Conservation (phyloP, 2,113 vertebrate species). For the Colossoma macropomum region DNA sequence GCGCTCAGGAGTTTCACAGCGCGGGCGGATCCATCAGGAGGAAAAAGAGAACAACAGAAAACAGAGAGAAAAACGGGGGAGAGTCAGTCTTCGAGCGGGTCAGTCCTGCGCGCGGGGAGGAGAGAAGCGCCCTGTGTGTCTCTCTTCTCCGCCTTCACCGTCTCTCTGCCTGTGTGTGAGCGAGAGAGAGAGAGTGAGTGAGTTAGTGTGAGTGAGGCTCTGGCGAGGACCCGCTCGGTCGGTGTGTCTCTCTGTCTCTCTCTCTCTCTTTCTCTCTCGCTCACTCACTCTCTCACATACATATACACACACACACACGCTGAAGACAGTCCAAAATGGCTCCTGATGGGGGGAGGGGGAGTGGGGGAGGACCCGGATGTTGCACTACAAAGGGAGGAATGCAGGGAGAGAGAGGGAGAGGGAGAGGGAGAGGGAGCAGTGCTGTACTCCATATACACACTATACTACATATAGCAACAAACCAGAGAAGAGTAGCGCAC, state of each 20-base stretch:
- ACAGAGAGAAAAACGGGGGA: not conserved
- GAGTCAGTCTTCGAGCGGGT: not conserved
- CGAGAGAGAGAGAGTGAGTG: not conserved
- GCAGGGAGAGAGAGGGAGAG: slow-evolving; percentile 48
- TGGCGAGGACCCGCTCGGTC: too few species aligned
- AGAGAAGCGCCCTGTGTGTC: not conserved
- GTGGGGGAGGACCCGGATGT: slow-evolving; percentile 84
- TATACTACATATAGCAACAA: too few species aligned
- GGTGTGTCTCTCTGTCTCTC: too few species aligned
- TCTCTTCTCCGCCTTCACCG: not conserved
- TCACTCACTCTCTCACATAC: not conserved
- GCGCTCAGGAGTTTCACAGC: slow-evolving; percentile 41
- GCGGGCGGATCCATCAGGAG: slow-evolving; percentile 49
- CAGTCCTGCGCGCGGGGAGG: not conserved
- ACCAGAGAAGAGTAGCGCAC: too few species aligned
- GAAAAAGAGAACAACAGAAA: not conserved
- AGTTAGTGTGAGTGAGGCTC: not conserved
- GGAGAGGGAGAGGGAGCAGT: not conserved
- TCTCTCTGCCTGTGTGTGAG: not conserved
- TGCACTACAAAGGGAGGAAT: slow-evolving; percentile 79
- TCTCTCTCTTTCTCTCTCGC: too few species aligned
- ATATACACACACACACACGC: slow-evolving; percentile 31
- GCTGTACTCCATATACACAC: too few species aligned
- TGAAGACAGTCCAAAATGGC: slow-evolving; percentile 75
- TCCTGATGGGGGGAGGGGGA: slow-evolving; percentile 67